These are phyloP conservation scores for Plutomurus gul DNA, from an alignment of 1,140 invertebrate species.

Conservation along the genomic window DNA sequence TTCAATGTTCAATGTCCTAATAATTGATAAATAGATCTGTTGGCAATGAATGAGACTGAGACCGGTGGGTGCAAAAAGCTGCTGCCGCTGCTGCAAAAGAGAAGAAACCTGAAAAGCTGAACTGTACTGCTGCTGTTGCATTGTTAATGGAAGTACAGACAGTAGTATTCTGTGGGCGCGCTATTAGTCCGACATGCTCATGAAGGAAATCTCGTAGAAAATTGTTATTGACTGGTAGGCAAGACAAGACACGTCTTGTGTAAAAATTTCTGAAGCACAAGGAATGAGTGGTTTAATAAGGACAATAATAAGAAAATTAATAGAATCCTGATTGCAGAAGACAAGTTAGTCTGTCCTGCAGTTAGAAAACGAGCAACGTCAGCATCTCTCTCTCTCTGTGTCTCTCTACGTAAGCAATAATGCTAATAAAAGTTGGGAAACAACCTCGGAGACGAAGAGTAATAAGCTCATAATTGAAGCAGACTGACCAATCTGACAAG, in stretches of 20 bases:
- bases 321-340: background rate
- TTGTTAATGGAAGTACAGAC: background rate
- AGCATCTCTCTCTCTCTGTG: too few species aligned
- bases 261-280: background rate
- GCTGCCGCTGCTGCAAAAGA: background rate
- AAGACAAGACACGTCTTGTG: background rate
- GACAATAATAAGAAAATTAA: conserved; percentile 30
- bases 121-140: background rate
- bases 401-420: too few species aligned
- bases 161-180: background rate
- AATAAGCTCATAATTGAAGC: conserved; percentile 6
- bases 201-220: background rate
- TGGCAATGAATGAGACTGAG: background rate
- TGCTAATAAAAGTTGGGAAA: background rate
- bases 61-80: background rate
- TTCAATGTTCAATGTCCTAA: conserved; percentile 29
- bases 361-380: too few species aligned
- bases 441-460: background rate
- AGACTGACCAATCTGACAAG: background rate
- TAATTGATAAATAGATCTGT: conserved; percentile 13
- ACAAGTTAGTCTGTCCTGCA: background rate
- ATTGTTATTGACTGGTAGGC: background rate
- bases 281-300: conserved; percentile 27
- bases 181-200: background rate
- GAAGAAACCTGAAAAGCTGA: background rate